These are phyloP conservation scores for Lamellibrachia satsuma DNA, from an alignment of 2,888 invertebrate genomes.

Conservation along the genomic window DNA sequence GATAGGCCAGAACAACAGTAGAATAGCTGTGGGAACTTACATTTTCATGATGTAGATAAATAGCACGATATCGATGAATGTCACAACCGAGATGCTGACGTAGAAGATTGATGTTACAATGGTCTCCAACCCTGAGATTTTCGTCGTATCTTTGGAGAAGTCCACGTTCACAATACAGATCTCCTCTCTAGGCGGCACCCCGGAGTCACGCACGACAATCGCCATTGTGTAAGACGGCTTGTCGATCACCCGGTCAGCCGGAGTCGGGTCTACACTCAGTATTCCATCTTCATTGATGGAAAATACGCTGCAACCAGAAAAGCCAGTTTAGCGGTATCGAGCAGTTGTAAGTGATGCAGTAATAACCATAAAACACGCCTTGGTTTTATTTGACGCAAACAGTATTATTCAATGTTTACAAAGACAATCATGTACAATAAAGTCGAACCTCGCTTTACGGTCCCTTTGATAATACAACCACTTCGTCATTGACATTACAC, in stretches of 20 bases:
- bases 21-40: not conserved
- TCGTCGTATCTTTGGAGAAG: not conserved
- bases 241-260: not conserved
- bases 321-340: no score
- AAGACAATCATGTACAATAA: no score
- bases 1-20: not conserved
- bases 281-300: not conserved
- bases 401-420: no score
- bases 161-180: not conserved
- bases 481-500: no score
- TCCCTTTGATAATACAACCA: no score
- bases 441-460: no score
- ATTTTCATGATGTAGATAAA: conserved; percentile 4
- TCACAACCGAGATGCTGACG: not conserved
- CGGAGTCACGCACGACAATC: not conserved
- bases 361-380: no score
- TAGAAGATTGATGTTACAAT: not conserved
- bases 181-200: not conserved
- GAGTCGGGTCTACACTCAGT: not conserved
- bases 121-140: not conserved
- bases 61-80: not conserved
- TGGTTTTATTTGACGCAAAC: no score
- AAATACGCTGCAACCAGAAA: not conserved
- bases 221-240: not conserved
- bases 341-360: no score